phyloP scores from a whole-genome alignment of 2,113 vertebrate genomes.

The Cottus gobio region DNA sequence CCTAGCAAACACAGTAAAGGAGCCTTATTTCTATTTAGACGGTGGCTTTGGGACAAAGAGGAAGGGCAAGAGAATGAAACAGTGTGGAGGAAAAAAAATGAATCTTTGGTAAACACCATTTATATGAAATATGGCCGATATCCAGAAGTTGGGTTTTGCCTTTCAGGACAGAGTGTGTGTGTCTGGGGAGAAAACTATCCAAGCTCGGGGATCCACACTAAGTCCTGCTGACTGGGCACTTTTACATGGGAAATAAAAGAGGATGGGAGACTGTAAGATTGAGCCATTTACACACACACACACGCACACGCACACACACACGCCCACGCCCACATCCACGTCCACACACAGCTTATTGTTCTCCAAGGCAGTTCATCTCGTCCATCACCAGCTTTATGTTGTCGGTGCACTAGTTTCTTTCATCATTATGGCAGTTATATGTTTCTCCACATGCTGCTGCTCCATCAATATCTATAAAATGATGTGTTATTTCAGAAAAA shows the following conservation, averaged over 20 bases:
- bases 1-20: not conserved
- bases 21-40: constrained; percentile 1
- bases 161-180: constrained; percentile 30
- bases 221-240: constrained; percentile 61
- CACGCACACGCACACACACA: not conserved
- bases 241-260: constrained; percentile 50
- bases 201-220: constrained; percentile 35
- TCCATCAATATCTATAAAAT: constrained; percentile 55
- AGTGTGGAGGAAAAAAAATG: not conserved
- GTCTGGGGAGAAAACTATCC: constrained; percentile 40
- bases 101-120: constrained; percentile 30
- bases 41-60: constrained; percentile 8
- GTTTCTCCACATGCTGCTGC: constrained; percentile 9
- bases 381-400: constrained; percentile 49
- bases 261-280: constrained; percentile 15
- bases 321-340: not conserved
- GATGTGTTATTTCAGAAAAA: constrained; percentile 34
- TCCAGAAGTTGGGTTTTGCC: constrained; percentile 27
- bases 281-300: constrained; percentile 39
- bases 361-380: constrained; percentile 32
- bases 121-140: constrained; percentile 47
- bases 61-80: constrained; percentile 3
- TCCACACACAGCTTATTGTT: constrained; percentile 24
- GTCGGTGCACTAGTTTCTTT: constrained; percentile 43
- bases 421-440: constrained; percentile 50